Evolutionary conservation across 30 jellyfish, hydroid and myxozoan genomes (phyloP), one percentile per base, ranked within the genome.

Genomic region (Pseudorhiza aurosa): DNA sequence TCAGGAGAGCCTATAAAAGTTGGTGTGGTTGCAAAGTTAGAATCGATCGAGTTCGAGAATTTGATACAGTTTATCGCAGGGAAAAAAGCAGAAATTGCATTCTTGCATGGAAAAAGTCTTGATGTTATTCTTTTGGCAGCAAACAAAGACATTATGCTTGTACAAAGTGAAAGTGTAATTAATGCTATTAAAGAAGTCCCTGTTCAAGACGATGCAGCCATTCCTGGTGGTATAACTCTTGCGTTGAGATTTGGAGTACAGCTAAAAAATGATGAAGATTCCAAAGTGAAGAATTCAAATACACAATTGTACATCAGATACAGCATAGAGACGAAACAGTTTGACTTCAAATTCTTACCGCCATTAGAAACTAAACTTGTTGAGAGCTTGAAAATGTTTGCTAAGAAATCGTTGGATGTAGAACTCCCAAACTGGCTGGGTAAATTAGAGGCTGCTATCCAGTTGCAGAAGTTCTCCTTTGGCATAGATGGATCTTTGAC

Each of bases 351-450:
- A 65, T 65, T 65, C 60, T 15, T 30, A 0, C 79, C 79, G 21
- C 22, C 11, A 24, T 65, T 65, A 2, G 79, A 65, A 43, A 18
- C 37, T 10, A 31, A 35, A 9, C 19, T 65, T 30, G 31, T 32
- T 9, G 31, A 65, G 4, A 33, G 60, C 14, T 11, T 65, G 15
- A 19, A 65, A 10, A 15, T 43, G 79, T 65, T 65, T 65, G 79
- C 27, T 3, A 65, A 65, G 31, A 43, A 35, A 21, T 10, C 79
- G 19, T 2, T 65, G 32, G 37, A 35, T 5, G 25, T 33, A 24
- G 79, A 65, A 42, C 60, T 65, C 24, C 79, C 79, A 35, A 33
- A 65, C 5, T 65, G 79, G 79, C 32, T 65, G 22, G 60, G 79
- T 25, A 42, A 65, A 65, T 8, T 30, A 37, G 53, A 37, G 6